phyloP scores from a whole-genome alignment of 2,888 invertebrate genomes.

The Platycheirus rosarum region DNA sequence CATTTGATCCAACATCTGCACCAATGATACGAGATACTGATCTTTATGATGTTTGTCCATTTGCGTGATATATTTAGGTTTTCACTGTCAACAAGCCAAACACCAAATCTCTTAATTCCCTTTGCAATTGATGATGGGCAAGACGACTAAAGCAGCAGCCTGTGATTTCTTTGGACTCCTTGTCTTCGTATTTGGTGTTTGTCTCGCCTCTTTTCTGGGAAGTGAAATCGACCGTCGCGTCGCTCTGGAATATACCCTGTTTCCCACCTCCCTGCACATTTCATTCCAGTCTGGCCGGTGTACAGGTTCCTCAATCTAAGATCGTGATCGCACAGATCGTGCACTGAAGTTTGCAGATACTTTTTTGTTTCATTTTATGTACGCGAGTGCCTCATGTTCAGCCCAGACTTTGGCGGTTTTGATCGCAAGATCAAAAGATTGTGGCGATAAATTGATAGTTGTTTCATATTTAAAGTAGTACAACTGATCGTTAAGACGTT shows the following conservation, averaged over 20 bases:
- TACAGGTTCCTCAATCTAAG: constrained; percentile 33
- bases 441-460: constrained; percentile 70
- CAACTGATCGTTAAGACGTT: constrained; percentile 68
- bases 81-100: constrained; percentile 61
- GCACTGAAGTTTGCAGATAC: constrained; percentile 47
- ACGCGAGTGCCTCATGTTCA: constrained; percentile 29
- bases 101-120: constrained; percentile 68
- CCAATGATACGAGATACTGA: constrained; percentile 23
- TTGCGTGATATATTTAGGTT: constrained; percentile 13
- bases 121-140: constrained; percentile 17
- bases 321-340: constrained; percentile 63
- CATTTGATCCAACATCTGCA: constrained; percentile 25
- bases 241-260: neutral
- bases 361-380: neutral
- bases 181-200: constrained; percentile 40
- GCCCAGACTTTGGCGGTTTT: constrained; percentile 62
- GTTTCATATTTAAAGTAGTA: constrained; percentile 73
- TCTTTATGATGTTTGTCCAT: constrained; percentile 40
- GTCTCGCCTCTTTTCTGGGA: constrained; percentile 34
- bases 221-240: constrained; percentile 55
- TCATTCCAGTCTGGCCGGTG: neutral
- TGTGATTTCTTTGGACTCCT: constrained; percentile 49
- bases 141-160: constrained; percentile 11
- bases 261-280: neutral
- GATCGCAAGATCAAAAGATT: constrained; percentile 68